Percentiles rank a stretch among this genome's conserved stretches.
Evolutionary conservation across 2,797 vertebrate species (phyloP).

Genomic region (Phyllotis vaccarum): DNA sequence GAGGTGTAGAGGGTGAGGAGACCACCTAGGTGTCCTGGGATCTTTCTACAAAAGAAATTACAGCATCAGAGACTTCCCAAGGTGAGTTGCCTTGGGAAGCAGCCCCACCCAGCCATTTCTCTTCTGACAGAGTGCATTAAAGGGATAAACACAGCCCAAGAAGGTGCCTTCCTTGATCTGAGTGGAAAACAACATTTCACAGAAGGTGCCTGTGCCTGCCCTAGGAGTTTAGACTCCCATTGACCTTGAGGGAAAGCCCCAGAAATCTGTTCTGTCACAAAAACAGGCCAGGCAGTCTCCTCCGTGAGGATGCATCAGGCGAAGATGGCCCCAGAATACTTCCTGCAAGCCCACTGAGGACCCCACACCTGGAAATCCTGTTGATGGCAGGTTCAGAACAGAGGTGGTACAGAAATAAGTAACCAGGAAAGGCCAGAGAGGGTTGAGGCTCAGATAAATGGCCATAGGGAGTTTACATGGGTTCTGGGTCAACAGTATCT

Average conservation of each 20-base stretch:
- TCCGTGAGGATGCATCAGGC: neutral
- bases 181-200: neutral
- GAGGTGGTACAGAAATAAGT: neutral
- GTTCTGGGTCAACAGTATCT: neutral
- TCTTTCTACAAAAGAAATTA: neutral
- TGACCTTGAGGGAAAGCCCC: neutral
- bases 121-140: neutral
- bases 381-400: neutral
- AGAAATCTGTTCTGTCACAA: neutral
- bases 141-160: neutral
- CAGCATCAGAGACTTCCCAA: rapidly evolving
- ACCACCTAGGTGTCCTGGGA: rapidly evolving
- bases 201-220: neutral
- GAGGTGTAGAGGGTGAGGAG: rapidly evolving
- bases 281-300: neutral
- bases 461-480: neutral
- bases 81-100: too few species aligned
- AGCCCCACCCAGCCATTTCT: neutral
- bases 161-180: neutral
- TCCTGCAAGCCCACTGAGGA: neutral
- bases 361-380: too few species aligned
- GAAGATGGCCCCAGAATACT: neutral
- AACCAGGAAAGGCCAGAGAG: neutral
- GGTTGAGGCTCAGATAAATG: neutral
- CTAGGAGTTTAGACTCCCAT: neutral